Evolutionary conservation across 2,797 vertebrate genomes (phyloP), one percentile per base, ranked within the genome.

Genomic region (Gymnocypris eckloni): DNA sequence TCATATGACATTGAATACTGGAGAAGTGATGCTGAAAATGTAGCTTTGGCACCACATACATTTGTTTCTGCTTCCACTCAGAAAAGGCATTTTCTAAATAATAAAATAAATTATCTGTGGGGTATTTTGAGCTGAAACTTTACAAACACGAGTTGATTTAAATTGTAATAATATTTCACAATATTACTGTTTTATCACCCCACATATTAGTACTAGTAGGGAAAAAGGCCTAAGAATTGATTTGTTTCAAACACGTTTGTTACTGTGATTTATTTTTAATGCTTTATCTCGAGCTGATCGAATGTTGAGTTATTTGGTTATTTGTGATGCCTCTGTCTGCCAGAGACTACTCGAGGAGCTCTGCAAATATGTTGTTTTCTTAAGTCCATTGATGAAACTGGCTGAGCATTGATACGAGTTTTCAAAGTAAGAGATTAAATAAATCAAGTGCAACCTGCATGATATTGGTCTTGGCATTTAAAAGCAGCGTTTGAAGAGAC

Each of bases 371-470:
- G 6, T 9, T 1, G 12, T 50, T 75, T 43, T 28, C 45, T 50
- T 52, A 18, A 20, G 25, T 75, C 72, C 48, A 33, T 22, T 76
- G 50, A 77, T 73, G 43, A 13, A 71, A 71, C 39, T 43, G 41
- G 20, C 69, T 71, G 18, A 71, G 69, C 20, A 22, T 70, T 70
- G 20, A 43, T 70, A 70, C 6, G 2, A 16, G 28, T 25, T 48
- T 73, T 73, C 15, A 73, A 73, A 48, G 71, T 48, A 22, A 76
- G 18, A 76, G 9, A 20, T 52, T 13, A 52, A 76, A 72, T 72
- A 45, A n/a, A 76, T 54, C 16, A 76, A 76, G 48, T 6, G 11
- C 5, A 16, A 50, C 71, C 71, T 73, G n/a, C n/a, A 73, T 28
- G 71, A 48, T 37, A 52, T 76, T 54, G 33, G 28, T 54, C 73